Conservation (phyloP, 2,888 invertebrate genomes). For the Sialis fuliginosa region DNA sequence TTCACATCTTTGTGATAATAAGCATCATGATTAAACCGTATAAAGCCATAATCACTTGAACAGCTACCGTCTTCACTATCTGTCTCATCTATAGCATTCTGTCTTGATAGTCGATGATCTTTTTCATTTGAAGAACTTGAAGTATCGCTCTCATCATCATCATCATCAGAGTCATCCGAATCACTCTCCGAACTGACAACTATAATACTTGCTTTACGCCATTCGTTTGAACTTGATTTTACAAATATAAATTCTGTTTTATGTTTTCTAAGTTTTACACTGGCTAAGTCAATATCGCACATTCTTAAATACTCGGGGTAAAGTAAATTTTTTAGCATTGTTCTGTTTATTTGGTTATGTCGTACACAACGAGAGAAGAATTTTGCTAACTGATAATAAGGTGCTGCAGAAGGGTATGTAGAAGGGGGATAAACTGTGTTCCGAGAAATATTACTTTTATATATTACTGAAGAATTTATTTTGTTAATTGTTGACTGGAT, state of each 20-base stretch:
- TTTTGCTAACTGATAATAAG: conserved; percentile 59
- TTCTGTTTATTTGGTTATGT: conserved; percentile 48
- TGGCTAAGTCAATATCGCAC: conserved; percentile 30
- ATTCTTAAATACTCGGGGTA: conserved; percentile 41
- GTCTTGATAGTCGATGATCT: conserved; percentile 31
- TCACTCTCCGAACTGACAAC: conserved; percentile 11
- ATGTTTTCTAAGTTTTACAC: conserved; percentile 34
- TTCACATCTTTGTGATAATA: conserved; percentile 35
- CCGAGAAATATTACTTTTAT: no score
- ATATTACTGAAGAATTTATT: conserved; percentile 26
- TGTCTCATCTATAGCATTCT: conserved; percentile 33
- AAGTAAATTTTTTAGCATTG: conserved; percentile 54
- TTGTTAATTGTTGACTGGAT: conserved; percentile 36
- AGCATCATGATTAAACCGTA: conserved; percentile 20
- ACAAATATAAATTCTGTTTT: conserved; percentile 25
- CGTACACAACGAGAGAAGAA: conserved; percentile 59
- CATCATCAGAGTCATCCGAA: conserved; percentile 23
- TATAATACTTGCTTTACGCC: conserved; percentile 4
- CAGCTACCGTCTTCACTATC: conserved; percentile 33
- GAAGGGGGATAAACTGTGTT: conserved; percentile 48
- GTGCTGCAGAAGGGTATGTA: conserved; percentile 58
- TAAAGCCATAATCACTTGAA: conserved; percentile 45
- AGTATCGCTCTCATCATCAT: conserved; percentile 18
- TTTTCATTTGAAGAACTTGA: conserved; percentile 23
- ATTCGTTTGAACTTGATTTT: conserved; percentile 9